phyloP scores from a whole-genome alignment of 1,140 invertebrate genomes.

The Semibalanus balanoides region DNA sequence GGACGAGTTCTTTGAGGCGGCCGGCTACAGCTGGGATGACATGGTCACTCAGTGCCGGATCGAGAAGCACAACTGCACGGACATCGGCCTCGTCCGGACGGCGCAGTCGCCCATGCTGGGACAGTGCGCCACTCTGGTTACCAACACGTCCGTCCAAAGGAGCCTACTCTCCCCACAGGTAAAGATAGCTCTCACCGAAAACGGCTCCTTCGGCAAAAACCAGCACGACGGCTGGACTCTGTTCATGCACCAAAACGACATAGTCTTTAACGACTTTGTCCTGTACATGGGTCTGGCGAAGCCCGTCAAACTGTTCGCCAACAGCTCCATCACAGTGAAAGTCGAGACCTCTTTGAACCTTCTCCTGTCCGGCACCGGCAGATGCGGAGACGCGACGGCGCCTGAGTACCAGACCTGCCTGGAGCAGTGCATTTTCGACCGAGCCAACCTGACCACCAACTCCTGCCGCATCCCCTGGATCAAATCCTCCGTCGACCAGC shows the following conservation, averaged over 20 bases:
- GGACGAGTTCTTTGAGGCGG: background rate
- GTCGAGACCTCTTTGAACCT: background rate
- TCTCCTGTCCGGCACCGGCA: background rate
- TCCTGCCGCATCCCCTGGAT: background rate
- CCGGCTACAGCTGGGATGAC: background rate
- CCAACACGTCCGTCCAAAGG: background rate
- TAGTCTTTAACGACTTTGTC: background rate
- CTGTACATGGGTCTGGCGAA: background rate
- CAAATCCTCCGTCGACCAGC: background rate
- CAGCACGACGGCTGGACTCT: background rate
- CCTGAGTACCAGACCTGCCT: background rate
- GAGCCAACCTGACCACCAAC: background rate
- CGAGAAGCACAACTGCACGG: background rate
- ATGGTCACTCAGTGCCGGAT: background rate
- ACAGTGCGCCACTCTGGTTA: background rate
- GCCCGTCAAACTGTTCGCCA: background rate
- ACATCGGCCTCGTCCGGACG: background rate
- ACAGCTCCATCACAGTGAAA: background rate
- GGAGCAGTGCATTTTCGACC: background rate
- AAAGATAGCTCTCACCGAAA: background rate
- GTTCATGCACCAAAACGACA: background rate
- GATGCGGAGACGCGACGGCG: background rate
- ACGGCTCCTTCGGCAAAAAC: background rate
- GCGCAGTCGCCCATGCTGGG: background rate
- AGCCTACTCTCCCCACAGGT: background rate